Evolutionary conservation across 2,888 invertebrate genomes (phyloP).

Genomic region (Oscheius sp.): DNA sequence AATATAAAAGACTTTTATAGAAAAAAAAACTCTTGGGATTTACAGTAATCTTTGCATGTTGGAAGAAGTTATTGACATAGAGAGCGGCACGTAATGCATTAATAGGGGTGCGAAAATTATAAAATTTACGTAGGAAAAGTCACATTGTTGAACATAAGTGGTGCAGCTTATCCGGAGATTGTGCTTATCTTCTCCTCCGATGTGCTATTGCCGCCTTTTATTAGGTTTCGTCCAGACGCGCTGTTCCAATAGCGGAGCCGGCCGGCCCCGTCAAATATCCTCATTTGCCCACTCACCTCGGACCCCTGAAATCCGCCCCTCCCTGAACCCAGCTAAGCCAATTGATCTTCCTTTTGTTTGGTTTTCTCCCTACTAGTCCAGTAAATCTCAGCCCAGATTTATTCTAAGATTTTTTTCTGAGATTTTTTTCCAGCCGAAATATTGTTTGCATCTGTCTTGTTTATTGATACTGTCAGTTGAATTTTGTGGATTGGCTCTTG

Average conservation of each 20-base stretch:
- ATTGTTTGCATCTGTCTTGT: not conserved
- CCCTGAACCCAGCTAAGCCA: conserved; percentile 24
- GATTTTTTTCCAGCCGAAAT: not conserved
- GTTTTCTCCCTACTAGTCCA: not conserved
- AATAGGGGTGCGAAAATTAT: no score
- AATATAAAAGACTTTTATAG: no score
- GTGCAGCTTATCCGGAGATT: conserved; percentile 9
- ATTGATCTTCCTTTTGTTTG: conserved; percentile 17
- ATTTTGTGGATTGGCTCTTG: conserved; percentile 3
- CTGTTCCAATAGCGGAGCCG: conserved; percentile 31
- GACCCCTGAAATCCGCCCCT: conserved; percentile 23
- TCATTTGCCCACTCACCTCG: conserved; percentile 31
- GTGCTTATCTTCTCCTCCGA: conserved; percentile 22
- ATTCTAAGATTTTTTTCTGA: not conserved
- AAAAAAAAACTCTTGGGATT: no score
- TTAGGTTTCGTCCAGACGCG: conserved; percentile 32
- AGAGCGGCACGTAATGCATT: no score
- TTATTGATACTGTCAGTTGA: not conserved
- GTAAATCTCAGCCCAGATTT: not conserved
- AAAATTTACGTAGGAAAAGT: no score
- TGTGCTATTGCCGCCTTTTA: conserved; percentile 30
- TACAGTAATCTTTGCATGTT: no score
- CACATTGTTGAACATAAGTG: no score
- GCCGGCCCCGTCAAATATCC: conserved; percentile 31
- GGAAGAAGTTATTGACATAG: no score